Evolutionary conservation across 2,888 invertebrate genomes (phyloP), one percentile per base, ranked within the genome.

Genomic region (Acronicta aceris): DNA sequence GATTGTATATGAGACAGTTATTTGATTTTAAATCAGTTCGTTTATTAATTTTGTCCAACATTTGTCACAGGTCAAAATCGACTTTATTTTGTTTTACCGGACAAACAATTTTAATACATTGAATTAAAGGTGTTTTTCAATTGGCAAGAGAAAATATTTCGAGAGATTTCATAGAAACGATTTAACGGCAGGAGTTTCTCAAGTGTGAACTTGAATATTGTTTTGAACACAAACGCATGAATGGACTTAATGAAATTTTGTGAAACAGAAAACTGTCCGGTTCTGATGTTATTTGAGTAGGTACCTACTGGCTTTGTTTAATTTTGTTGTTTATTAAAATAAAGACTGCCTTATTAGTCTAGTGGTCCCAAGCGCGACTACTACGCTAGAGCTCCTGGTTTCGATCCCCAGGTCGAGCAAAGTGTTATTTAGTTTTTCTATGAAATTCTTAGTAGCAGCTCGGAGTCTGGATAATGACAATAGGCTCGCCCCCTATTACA

Each of bases 141-240:
- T 30, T 21, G 38, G 8, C 8, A 9, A 10, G n/a, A 2, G 0
- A 40, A 0, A 2, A 17, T n/a, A 45, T 40, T 53, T 60, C 38
- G 21, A 43, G 9, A 10, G 33, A 30, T 45, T 25, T 33, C 17
- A 47, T 41, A 15, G 27, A 73, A 69, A 65, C 63, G n/a, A 57
- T 63, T 63, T 59, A 70, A 27, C 33, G 47, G 16, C 46, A 9
- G 15, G 45, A 66, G 49, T 71, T 72, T 72, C 74, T 76, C 64
- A 62, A 65, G 74, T 66, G 71, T 71, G 48, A 74, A 71, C 46
- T 62, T 78, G 62, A 71, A 77, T 67, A 70, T 68, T 69, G 63
- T 74, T 76, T 63, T 60, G 46, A 51, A 64, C 13, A 36, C 43
- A 48, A 52, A 53, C 49, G 56, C 65, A 56, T 66, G 61, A 64